These are phyloP conservation scores for Calameuta filiformis DNA, from an alignment of 2,888 invertebrate genomes.

Conservation along the genomic window DNA sequence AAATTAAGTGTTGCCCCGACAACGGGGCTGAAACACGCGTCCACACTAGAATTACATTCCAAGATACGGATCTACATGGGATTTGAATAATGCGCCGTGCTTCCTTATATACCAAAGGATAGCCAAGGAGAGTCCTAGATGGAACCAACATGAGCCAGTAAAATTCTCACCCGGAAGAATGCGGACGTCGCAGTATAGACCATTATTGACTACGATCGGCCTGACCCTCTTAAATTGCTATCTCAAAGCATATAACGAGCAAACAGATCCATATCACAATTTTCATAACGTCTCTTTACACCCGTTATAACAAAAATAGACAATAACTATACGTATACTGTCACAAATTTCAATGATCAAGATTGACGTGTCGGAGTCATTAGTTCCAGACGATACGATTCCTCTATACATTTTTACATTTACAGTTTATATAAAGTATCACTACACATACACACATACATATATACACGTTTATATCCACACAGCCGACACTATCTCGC, in stretches of 20 bases:
- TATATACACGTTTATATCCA: neutral
- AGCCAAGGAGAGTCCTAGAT: neutral
- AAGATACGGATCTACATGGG: conserved; percentile 48
- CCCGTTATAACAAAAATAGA: neutral
- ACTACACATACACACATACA: neutral
- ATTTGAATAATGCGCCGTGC: conserved; percentile 47
- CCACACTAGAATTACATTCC: conserved; percentile 46
- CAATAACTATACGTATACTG: neutral
- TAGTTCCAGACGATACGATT: neutral
- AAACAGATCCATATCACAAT: neutral
- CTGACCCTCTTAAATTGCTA: neutral
- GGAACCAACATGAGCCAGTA: neutral
- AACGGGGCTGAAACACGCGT: conserved; percentile 45
- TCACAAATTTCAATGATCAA: neutral
- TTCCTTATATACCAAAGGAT: conserved; percentile 23
- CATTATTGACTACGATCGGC: neutral
- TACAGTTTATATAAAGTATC: neutral
- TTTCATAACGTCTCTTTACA: neutral
- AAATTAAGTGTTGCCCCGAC: conserved; percentile 49
- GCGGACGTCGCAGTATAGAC: neutral
- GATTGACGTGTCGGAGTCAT: neutral
- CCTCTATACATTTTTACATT: neutral
- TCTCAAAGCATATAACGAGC: neutral
- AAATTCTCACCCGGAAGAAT: neutral
- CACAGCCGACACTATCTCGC: neutral